A percentile compares a stretch with the other conserved stretches of the same genome.
phyloP scores from a whole-genome alignment of 2,888 invertebrate genomes.

The Sabatieria punctata region DNA sequence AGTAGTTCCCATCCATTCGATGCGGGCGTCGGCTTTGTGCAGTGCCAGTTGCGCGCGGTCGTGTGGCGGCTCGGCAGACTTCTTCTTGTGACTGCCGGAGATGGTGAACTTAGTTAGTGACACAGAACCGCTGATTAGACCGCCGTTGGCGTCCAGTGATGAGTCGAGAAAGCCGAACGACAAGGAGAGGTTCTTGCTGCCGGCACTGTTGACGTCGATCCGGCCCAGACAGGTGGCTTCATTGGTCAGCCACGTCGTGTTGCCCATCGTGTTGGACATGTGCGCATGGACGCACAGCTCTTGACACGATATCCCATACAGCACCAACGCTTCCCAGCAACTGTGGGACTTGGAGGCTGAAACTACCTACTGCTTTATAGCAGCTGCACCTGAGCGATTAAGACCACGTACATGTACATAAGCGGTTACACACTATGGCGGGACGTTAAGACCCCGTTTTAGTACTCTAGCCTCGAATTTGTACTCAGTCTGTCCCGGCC shows the following conservation, averaged over 20 bases:
- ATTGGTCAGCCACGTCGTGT: conserved; percentile 50
- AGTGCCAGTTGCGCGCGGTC: neutral
- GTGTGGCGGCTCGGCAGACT: neutral
- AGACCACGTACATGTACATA: too few species aligned
- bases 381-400: too few species aligned
- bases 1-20: conserved; percentile 97
- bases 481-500: too few species aligned
- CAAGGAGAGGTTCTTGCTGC: conserved; percentile 78
- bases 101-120: conserved; percentile 64
- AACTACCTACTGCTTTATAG: too few species aligned
- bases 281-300: conserved; percentile 93
- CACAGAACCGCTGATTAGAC: conserved; percentile 89
- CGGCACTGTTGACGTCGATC: conserved; percentile 28
- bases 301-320: conserved; percentile 89
- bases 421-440: too few species aligned
- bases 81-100: conserved; percentile 12
- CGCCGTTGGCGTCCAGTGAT: conserved; percentile 81
- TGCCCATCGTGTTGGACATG: conserved; percentile 99
- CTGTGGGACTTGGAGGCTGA: too few species aligned
- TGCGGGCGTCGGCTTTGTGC: conserved; percentile 59
- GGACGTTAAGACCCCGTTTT: too few species aligned
- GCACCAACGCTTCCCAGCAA: conserved; percentile 76
- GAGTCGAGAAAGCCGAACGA: conserved; percentile 72
- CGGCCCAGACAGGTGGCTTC: conserved; percentile 3
- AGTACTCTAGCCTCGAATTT: too few species aligned